These are phyloP conservation scores for Sakesphorus luctuosus DNA, from an alignment of 2,113 vertebrate species.

Conservation along the genomic window DNA sequence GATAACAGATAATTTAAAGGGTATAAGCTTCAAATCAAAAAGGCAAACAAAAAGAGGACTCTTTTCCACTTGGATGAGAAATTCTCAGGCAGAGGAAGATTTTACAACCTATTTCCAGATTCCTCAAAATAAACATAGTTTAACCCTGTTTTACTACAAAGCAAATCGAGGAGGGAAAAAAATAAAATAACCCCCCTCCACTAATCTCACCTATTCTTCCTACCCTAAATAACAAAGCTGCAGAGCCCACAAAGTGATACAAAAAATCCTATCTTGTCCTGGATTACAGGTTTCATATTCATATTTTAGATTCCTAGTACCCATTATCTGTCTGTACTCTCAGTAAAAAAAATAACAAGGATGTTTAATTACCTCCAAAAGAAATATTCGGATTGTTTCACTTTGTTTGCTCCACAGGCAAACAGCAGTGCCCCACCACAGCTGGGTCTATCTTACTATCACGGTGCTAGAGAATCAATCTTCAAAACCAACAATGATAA, in stretches of 20 bases:
- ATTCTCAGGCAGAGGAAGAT: background rate
- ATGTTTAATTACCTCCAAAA: background rate
- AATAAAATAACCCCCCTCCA: background rate
- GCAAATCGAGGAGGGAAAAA: background rate
- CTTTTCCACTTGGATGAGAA: background rate
- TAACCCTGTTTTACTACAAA: background rate
- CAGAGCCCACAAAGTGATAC: background rate
- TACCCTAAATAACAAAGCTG: background rate
- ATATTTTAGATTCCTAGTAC: background rate
- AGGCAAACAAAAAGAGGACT: background rate
- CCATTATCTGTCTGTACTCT: background rate
- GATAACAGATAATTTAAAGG: background rate
- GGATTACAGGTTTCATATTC: background rate
- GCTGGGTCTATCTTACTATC: background rate
- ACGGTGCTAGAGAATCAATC: background rate
- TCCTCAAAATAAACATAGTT: background rate
- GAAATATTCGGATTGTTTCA: background rate
- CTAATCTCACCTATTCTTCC: background rate
- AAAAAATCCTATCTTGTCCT: background rate
- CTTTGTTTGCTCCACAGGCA: background rate
- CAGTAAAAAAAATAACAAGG: background rate
- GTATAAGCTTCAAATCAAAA: background rate
- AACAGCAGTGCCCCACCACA: background rate
- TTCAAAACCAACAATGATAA: background rate
- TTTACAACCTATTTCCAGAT: background rate